Base-by-base conservation (phyloP, 2,888 invertebrate genomes). In the Ectemnius continuus region DNA sequence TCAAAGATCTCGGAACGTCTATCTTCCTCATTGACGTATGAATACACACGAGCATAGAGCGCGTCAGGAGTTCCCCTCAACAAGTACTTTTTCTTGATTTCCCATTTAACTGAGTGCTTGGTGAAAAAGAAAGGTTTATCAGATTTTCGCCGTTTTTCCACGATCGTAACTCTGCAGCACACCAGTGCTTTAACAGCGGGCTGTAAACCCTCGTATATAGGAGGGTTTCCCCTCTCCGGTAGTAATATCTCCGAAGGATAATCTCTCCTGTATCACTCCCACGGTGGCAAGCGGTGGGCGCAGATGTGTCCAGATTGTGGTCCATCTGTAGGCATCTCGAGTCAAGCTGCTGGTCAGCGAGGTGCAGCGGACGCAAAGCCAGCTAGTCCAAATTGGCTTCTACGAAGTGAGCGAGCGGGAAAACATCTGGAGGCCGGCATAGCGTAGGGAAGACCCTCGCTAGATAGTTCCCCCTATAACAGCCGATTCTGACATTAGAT, bases 361-460 rank as follows among this genome's bases (percentile, higher is more conserved):
- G 61, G 62, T 67, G 60, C 69, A 62, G 71, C 61, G 58, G 67
- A 73, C 48, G 79, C 71, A 78, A 82, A 78, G 61, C 67, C 58
- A 68, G 68, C 64, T 63, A 48, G 61, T 23, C 73, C 66, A 82
- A 78, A 84, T 80, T 80, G 68, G 70, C 76, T 84, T 79, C 79
- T 64, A 57, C 72, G 70, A 74, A 83, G 74, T 68, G 60, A 58
- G 14, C 28, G 58, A 47, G 70, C 73, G 74, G 70, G 63, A 77
- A 84, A 80, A 76, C 76, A 83, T 83, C 84, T 81, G 81, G 67
- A 70, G 68, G 56, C 57, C 75, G 72, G 65, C 20, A 69, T 68
- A 61, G 72, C 69, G 70, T 61, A 61, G 61, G 45, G 67, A 66
- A 60, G 71, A 36, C 63, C 61, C 70, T 66, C 61, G 23, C 18